Base-by-base conservation (phyloP, 2,113 vertebrate species). In the Baryphthengus martii region DNA sequence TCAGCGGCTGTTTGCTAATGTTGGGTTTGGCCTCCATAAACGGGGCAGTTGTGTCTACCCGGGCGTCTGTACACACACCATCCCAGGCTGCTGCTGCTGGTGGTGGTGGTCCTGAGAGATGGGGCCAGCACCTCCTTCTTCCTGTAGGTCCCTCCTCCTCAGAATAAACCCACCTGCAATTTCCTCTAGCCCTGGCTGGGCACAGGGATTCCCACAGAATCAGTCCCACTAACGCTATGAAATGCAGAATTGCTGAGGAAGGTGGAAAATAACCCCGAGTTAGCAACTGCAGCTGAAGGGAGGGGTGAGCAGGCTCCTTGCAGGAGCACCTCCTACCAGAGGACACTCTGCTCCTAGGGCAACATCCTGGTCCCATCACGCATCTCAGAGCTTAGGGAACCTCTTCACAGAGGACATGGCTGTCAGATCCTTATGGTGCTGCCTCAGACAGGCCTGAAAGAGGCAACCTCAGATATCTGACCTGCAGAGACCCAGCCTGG, bases 31-130 rank as follows among this genome's bases (percentile, higher is more conserved):
- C 19, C 25, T 78, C 67, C 37, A 33, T 23, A 29, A 88, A 12
- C 0, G 4, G 20, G 1, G 4, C 23, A 10, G 59, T 0, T 16
- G 62, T 3, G 55, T 25, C 52, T 65, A 18, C 58, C 44, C 33
- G 2, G 50, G 33, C 2, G 2, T 11, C 68, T 23, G 13, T 5
- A 21, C 42, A 4, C 33, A 3, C 35, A 5, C 24, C 24, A 17
- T 9, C 42, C n/a, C 2, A 2, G 28, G n/a, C 19, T 65, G 67
- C 56, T 44, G 81, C 68, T 58, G 56, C n/a, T 14, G 24, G 23
- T 24, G 39, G 1, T 28, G 45, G n/a, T 33, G 53, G 49, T 17
- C 13, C 61, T 61, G 18, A 17, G 33, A 3, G 25, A 33, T 7
- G 49, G 39, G 39, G 15, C 24, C 77, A 77, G 50, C 44, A 50